Percentiles rank a stretch among this genome's conserved stretches.
phyloP scores from a whole-genome alignment of 2,888 invertebrate species.

The Trypoxylon attenuatum region DNA sequence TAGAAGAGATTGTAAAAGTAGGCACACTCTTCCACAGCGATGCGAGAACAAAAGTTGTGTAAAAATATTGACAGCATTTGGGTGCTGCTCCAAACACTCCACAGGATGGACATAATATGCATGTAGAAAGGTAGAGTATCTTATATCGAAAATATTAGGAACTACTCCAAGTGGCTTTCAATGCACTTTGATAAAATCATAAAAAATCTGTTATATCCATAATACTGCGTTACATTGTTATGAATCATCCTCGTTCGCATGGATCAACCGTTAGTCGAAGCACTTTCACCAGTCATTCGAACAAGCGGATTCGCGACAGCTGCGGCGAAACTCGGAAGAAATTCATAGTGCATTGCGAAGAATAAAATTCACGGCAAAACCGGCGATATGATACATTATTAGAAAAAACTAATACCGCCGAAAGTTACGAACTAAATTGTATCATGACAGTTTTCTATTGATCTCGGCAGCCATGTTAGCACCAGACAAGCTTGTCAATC shows the following conservation, averaged over 20 bases:
- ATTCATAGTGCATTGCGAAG: neutral
- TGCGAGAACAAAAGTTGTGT: conserved; percentile 20
- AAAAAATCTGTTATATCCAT: conserved; percentile 18
- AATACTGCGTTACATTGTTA: conserved; percentile 38
- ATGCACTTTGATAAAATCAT: conserved; percentile 8
- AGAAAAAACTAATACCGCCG: conserved; percentile 23
- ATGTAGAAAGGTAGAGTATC: neutral
- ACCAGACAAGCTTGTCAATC: conserved; percentile 34
- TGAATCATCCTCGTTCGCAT: conserved; percentile 41
- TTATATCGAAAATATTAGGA: conserved; percentile 44
- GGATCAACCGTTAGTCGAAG: conserved; percentile 43
- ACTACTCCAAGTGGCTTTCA: conserved; percentile 29
- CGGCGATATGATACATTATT: conserved; percentile 12
- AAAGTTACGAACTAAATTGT: conserved; percentile 37
- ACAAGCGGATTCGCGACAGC: conserved; percentile 13
- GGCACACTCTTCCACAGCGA: conserved; percentile 17
- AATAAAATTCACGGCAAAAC: conserved; percentile 12
- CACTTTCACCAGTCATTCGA: conserved; percentile 52
- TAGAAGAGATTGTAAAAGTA: conserved; percentile 21
- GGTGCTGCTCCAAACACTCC: conserved; percentile 6
- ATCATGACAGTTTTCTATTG: conserved; percentile 62
- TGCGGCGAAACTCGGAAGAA: conserved; percentile 9
- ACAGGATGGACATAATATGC: conserved; percentile 1
- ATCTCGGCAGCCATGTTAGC: conserved; percentile 64
- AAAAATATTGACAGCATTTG: conserved; percentile 26